Base-by-base conservation (phyloP, 2,888 invertebrate species). In the Phymatocera aterrima region DNA sequence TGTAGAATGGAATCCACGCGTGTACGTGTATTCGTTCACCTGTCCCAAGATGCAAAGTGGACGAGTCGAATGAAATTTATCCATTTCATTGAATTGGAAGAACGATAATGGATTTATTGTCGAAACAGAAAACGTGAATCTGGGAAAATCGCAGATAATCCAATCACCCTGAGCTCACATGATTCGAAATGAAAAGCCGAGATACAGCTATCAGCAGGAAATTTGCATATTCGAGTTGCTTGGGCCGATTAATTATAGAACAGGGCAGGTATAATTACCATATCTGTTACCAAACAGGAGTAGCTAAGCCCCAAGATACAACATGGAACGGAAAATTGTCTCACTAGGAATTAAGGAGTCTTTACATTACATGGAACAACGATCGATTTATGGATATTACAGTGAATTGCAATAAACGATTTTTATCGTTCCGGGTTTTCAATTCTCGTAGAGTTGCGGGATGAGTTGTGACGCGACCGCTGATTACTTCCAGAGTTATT, bases 161-260 rank as follows among this genome's bases (percentile, higher is more conserved):
- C 28, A 3, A 15, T 28, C 15, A 28, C 28, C 28, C 57, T 15
- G 57, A 57, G 57, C 28, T 12, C 5, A 1, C 12, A 28, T 28
- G 3, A 15, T 40, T 5, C 40, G 28, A 15, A 37, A 37, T 64
- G 61, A 31, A n/a, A 21, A 37, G 12, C 12, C 18, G 37, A 64
- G 37, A 21, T 64, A 64, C 34, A 18, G 37, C 61, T 6, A 37
- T 64, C 61, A 34, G 61, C n/a, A 64, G 34, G 0, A 28, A 15
- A 64, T 64, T 64, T 64, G 61, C 61, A 31, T 37, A 37, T 8
- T 37, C 37, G 3, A 37, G 61, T 64, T 64, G n/a, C 37, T 37
- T 8, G 0, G 10, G 61, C 21, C n/a, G 61, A 64, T 34, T 43
- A 43, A 12, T 43, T 37, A 64, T 21, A 37, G 61, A n/a, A 18